Base-by-base conservation (phyloP, 2,888 invertebrate genomes). In the Leptura quadrifasciata region DNA sequence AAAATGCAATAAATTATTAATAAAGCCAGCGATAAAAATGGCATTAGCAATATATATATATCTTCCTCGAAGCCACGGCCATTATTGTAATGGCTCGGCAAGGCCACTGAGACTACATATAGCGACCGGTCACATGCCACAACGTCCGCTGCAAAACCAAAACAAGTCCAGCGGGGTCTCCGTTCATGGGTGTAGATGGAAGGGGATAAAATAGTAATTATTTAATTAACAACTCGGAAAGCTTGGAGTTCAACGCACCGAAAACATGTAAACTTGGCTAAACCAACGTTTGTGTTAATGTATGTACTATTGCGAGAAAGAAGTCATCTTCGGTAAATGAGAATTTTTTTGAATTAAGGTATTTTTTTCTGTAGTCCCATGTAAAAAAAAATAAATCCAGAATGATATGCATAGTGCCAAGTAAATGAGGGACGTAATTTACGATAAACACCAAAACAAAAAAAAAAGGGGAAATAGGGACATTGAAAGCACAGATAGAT, bases 1-100 rank as follows among this genome's bases (percentile, higher is more conserved):
- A 79, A 79, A 77, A 76, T 68, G 76, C 58, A 47, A 74, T 79
- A 76, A 76, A 79, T 79, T 79, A 76, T 77, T 77, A 79, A 79
- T 79, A 79, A 77, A 76, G 75, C 70, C 67, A 31, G 76, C 47
- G 73, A 76, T 75, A 79, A 79, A 76, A 79, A 79, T 77, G 63
- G 70, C 76, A 79, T 79, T 74, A 74, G 79, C 77, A 74, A 77
- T 77, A 74, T 72, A 76, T 78, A 67, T 70, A 71, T 74, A 74
- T 63, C 77, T 80, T 80, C 80, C 76, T 76, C 75, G 76, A 80
- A 80, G 74, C 78, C 61, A 76, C 76, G 64, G 73, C 78, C 73
- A 80, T 80, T 76, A 78, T 57, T 68, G 68, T 73, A 80, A 77
- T 75, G 73, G 74, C 64, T 65, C 63, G 67, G 75, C 78, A 80